phyloP scores from a whole-genome alignment of 2,888 invertebrate genomes.

The Hirtodrosophila cameraria region DNA sequence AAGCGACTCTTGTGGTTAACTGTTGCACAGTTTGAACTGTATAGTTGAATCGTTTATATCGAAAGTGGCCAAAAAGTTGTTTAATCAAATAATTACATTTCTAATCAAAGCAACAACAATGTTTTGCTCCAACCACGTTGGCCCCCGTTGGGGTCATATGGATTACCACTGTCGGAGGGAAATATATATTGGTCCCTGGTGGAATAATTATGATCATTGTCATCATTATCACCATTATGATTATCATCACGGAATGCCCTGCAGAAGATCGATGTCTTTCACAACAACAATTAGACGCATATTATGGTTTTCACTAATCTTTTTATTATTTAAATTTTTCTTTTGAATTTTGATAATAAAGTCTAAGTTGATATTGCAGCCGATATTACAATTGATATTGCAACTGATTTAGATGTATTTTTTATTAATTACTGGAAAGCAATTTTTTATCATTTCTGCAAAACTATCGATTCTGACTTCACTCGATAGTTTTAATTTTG shows the following conservation, averaged over 20 bases:
- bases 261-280: conserved; percentile 16
- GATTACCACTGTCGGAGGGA: conserved; percentile 6
- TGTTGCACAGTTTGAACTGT: conserved; percentile 14
- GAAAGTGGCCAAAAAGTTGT: neutral
- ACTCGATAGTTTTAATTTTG: too few relatives aligned
- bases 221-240: neutral
- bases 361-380: neutral
- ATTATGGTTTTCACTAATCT: conserved; percentile 21
- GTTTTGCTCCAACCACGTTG: conserved; percentile 8
- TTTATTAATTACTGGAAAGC: too few relatives aligned
- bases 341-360: neutral
- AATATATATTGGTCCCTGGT: neutral
- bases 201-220: too few relatives aligned
- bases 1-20: neutral
- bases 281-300: conserved; percentile 31
- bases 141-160: neutral
- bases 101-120: neutral
- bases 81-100: neutral
- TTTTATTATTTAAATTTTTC: conserved; percentile 22
- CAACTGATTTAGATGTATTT: too few relatives aligned
- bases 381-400: too few relatives aligned
- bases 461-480: too few relatives aligned
- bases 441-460: too few relatives aligned
- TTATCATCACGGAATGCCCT: neutral
- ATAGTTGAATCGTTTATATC: conserved; percentile 7